Base-by-base conservation (phyloP, 2,113 vertebrate species). In the Beaufortia kweichowensis region DNA sequence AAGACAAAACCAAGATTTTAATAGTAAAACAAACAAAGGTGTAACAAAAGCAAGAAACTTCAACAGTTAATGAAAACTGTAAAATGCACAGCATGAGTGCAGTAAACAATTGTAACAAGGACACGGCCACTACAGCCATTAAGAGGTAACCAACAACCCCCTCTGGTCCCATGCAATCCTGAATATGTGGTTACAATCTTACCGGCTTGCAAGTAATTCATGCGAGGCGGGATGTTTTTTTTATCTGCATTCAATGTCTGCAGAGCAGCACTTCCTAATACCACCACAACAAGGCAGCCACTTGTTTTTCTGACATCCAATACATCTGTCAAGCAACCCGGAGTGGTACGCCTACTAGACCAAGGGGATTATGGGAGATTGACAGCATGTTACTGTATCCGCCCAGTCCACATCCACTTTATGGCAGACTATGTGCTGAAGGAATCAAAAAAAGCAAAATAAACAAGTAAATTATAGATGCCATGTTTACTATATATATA, bases 291-390 rank as follows among this genome's bases (percentile, higher is more conserved):
- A 68, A 74, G 60, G 33, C 53, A 46, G 26, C 50, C 33, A 41
- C 63, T 57, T 68, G 75, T 68, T 81, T 64, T 65, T 69, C 46
- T 5, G 29, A 63, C 80, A 74, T 39, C 63, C 76, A 63, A 62
- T 43, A 74, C 79, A 81, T 77, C 74, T 48, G 71, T 75, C 80
- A 78, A 53, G 63, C 8, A 50, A 35, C 31, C 50, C 62, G 73
- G 61, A 12, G 28, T 50, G 75, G 48, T 60, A 28, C 60, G 55
- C 64, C 78, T 14, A 68, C 63, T 26, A 74, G 57, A 60, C 55
- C 46, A 81, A 26, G 64, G 21, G 62, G 39, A 75, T 70, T 64
- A 75, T 50, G 48, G 56, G 65, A 75, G 65, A 75, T 59, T 75
- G 48, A 76, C 57, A 79, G 56, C 69, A 71, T 61, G 43, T 14